These are phyloP conservation scores for Spodoptera frugiperda DNA, from an alignment of 1,140 invertebrate species.

Conservation along the genomic window DNA sequence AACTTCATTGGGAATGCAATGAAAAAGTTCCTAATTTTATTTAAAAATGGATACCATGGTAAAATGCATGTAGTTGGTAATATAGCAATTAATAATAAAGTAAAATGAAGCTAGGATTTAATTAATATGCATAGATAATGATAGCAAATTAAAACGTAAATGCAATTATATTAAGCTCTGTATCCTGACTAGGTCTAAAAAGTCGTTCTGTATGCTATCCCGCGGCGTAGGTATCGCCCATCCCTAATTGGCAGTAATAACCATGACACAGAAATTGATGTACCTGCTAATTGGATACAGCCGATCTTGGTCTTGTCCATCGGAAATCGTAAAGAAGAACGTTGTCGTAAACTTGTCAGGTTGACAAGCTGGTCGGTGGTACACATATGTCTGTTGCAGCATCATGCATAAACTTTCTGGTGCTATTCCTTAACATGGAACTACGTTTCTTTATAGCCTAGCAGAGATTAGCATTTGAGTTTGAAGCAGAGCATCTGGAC, in stretches of 20 bases:
- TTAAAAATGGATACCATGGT: too few species aligned
- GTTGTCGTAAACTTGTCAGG: conserved; percentile 45
- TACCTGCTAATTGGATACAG: conserved; percentile 45
- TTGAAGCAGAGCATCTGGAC: conserved; percentile 5
- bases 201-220: conserved; percentile 22
- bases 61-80: too few species aligned
- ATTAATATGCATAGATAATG: conserved; percentile 15
- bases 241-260: conserved; percentile 46
- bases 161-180: neutral
- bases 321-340: conserved; percentile 48
- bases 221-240: conserved; percentile 30
- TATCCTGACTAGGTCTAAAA: conserved; percentile 35
- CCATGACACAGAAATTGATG: conserved; percentile 45
- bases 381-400: conserved; percentile 43
- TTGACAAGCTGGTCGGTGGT: conserved; percentile 44
- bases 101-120: too few species aligned
- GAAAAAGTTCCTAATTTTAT: too few species aligned
- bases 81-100: too few species aligned
- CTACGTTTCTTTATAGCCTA: conserved; percentile 35
- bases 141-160: conserved; percentile 2
- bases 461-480: conserved; percentile 30
- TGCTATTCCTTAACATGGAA: conserved; percentile 33
- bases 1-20: neutral
- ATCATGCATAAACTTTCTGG: conserved; percentile 46
- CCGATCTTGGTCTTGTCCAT: conserved; percentile 45